Evolutionary conservation across 2,797 vertebrate species (phyloP).

Genomic region (Rallus crepitans): DNA sequence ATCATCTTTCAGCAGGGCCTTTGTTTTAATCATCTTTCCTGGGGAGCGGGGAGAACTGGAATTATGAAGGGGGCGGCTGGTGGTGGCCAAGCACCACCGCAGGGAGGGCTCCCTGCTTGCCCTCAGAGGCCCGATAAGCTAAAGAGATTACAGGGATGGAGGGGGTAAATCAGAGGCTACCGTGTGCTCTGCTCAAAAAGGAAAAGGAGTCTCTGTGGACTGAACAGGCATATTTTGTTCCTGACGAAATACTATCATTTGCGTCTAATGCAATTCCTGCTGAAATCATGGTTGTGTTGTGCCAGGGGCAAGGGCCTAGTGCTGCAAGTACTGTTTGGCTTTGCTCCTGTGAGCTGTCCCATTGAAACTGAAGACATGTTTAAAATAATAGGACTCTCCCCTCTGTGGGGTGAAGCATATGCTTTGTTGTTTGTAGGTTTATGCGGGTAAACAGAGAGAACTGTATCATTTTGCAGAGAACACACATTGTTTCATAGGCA

Average conservation of each 20-base stretch:
- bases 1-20: constrained; percentile 47
- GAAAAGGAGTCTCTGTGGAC: not conserved
- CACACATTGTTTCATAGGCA: not conserved
- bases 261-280: not conserved
- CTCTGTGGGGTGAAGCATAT: not conserved
- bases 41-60: not conserved
- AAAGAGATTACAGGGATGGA: not conserved
- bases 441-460: not conserved
- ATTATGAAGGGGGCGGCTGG: constrained; percentile 7
- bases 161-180: not conserved
- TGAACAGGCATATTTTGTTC: not conserved
- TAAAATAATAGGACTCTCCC: not conserved
- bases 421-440: not conserved
- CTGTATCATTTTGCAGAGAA: not conserved
- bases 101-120: not conserved
- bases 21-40: constrained; percentile 48
- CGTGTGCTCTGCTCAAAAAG: not conserved
- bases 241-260: not conserved
- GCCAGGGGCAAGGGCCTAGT: not conserved
- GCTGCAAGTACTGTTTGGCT: not conserved
- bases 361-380: not conserved
- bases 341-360: not conserved
- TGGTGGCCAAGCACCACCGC: not conserved
- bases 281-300: not conserved
- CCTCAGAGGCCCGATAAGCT: not conserved